Base-by-base conservation (phyloP, 2,797 vertebrate genomes). In the Somateria mollissima region DNA sequence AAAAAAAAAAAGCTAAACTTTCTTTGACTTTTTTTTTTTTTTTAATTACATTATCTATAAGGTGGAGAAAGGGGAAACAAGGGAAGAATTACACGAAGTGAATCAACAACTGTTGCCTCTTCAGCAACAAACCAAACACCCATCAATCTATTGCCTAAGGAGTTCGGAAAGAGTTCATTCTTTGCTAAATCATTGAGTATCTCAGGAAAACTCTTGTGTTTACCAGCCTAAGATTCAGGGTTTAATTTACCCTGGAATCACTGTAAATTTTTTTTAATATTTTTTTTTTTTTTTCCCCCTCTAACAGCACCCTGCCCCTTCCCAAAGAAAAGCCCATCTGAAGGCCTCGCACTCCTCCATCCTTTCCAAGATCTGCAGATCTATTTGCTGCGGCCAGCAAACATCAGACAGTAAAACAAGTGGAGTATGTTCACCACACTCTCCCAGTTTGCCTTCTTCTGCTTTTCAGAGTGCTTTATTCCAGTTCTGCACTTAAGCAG, bases 11-110 rank as follows among this genome's bases (percentile, higher is more conserved):
- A 89, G 9, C 43, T 10, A 43, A 96, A 90, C 27, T 95, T 95
- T 85, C 27, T 84, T 86, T 80, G 74, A 41, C 25, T 85, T 87
- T 92, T 69, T 94, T 89, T 62, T 87, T 90, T 66, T 93, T 89
- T 78, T 74, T 32, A 94, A 97, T 97, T 88, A 60, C 24, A 86
- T 87, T 88, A 89, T 93, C 51, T 65, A 28, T 57, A 64, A 62
- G 43, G 41, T 73, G 62, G 66, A 78, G 69, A 76, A 43, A 73
- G 39, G 32, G 81, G 47, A 85, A 82, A 90, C 11, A 82, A 72
- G 22, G 36, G 18, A 64, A 90, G 54, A 87, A 76, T 77, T 57
- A 66, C 60, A 58, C 71, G 77, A 87, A 91, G 62, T 43, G 37
- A 80, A 89, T 92, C 56, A 83, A 94, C 60, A 67, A 16, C 28